These are phyloP conservation scores for Dolichomitus sp. DNA, from an alignment of 2,888 invertebrate genomes.

Conservation along the genomic window DNA sequence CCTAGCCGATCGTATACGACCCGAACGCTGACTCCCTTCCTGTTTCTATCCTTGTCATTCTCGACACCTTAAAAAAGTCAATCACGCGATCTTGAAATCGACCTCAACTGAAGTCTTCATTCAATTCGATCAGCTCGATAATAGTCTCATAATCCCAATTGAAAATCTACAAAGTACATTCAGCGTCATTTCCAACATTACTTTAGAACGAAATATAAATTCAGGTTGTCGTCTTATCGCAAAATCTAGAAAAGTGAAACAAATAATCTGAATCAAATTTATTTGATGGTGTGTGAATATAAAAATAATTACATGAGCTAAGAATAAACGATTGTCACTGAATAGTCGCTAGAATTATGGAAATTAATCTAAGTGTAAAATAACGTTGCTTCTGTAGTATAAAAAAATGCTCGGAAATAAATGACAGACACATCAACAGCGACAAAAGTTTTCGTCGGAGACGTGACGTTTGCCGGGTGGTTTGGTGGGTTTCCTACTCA, in stretches of 20 bases:
- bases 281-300: neutral
- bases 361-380: neutral
- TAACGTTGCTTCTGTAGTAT: neutral
- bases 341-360: neutral
- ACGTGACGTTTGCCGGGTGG: neutral
- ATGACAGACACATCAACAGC: neutral
- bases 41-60: conserved; percentile 48
- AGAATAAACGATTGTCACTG: neutral
- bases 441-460: neutral
- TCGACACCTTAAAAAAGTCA: conserved; percentile 64
- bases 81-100: conserved; percentile 74
- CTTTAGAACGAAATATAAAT: neutral
- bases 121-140: conserved; percentile 35
- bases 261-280: neutral
- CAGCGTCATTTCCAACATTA: neutral
- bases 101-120: conserved; percentile 53
- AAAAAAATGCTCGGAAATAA: conserved; percentile 5
- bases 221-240: neutral
- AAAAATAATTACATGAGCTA: no score
- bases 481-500: conserved; percentile 10
- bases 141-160: conserved; percentile 52
- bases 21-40: conserved; percentile 48
- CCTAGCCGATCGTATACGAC: conserved; percentile 59
- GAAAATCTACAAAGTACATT: conserved; percentile 30
- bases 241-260: neutral